Evolutionary conservation across 2,888 invertebrate genomes (phyloP).

Genomic region (Sphaerophoria rueppellii): DNA sequence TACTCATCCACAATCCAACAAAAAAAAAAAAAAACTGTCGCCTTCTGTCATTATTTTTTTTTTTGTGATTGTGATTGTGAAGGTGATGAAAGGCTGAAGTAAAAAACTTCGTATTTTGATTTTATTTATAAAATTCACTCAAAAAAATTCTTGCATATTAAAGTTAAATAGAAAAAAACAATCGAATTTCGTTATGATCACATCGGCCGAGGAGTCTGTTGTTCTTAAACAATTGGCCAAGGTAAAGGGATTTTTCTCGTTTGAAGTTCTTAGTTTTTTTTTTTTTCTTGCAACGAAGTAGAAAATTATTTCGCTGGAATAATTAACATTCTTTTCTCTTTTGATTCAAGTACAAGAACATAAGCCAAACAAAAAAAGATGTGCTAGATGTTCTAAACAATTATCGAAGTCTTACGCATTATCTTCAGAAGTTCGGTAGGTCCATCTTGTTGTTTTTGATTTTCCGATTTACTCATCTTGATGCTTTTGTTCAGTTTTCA

Average conservation of each 20-base stretch:
- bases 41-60: background rate
- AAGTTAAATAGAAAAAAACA: background rate
- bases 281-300: background rate
- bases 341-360: conserved; percentile 86
- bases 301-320: background rate
- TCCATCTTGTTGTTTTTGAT: background rate
- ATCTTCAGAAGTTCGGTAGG: conserved; percentile 88
- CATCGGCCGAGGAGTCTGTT: conserved; percentile 82
- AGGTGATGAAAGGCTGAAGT: conserved; percentile 52
- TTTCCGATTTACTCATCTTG: background rate
- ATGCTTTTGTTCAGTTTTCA: conserved; percentile 87
- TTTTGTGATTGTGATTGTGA: background rate
- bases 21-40: conserved; percentile 45
- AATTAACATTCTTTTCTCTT: conserved; percentile 75
- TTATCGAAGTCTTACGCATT: conserved; percentile 87
- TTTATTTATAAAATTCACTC: conserved; percentile 31
- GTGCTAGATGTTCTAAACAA: conserved; percentile 85
- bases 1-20: conserved; percentile 48
- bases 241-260: conserved; percentile 77
- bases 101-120: conserved; percentile 51
- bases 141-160: conserved; percentile 9
- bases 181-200: conserved; percentile 74
- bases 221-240: conserved; percentile 83
- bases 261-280: background rate
- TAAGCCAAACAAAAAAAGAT: conserved; percentile 87